A percentile compares a stretch with the other conserved stretches of the same genome.
Evolutionary conservation across 2,888 invertebrate genomes (phyloP).

Genomic region (Ochropacha duplaris): DNA sequence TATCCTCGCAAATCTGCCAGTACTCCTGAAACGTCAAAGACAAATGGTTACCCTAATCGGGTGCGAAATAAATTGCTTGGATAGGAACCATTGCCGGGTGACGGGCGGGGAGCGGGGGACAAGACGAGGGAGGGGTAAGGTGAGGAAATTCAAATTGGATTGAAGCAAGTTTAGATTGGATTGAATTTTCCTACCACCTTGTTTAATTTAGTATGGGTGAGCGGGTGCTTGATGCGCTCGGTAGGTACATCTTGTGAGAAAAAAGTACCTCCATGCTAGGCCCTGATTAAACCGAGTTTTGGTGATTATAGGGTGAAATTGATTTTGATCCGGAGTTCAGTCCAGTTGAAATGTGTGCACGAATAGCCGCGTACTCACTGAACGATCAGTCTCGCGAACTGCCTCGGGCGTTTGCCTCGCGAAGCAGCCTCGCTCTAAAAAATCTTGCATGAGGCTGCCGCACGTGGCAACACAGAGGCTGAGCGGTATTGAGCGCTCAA

Average conservation of each 20-base stretch:
- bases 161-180: constrained; percentile 80
- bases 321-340: not conserved
- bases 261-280: not conserved
- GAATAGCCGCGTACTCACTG: no score
- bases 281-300: not conserved
- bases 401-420: no score
- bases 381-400: no score
- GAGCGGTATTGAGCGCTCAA: no score
- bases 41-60: constrained; percentile 8
- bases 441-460: no score
- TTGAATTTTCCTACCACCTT: constrained; percentile 78
- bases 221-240: constrained; percentile 26
- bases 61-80: constrained; percentile 28
- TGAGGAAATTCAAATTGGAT: constrained; percentile 78
- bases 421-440: no score
- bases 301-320: not conserved
- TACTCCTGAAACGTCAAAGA: not conserved
- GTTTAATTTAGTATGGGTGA: constrained; percentile 73
- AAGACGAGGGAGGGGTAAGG: constrained; percentile 18
- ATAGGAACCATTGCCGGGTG: constrained; percentile 31
- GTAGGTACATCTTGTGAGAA: constrained; percentile 17
- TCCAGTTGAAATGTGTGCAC: no score
- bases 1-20: not conserved
- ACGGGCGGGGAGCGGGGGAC: constrained; percentile 19
- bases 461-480: no score